Conservation (phyloP, 1,140 invertebrate genomes). For the Bombus ignitus region DNA sequence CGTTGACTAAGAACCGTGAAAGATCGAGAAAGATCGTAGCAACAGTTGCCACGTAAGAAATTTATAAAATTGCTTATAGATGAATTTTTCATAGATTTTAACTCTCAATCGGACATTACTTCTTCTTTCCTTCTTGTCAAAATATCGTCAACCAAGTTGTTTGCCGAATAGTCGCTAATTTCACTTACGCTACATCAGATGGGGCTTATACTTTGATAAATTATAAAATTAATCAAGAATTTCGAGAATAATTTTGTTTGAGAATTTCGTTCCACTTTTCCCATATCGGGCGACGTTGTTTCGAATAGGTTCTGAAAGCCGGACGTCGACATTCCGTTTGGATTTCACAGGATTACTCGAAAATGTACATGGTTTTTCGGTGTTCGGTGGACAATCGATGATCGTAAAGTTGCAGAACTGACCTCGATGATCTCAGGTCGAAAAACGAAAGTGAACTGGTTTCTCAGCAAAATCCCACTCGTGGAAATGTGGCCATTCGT, state of each 20-base stretch:
- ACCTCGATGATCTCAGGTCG: constrained; percentile 29
- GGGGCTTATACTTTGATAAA: too few species aligned
- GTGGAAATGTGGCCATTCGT: constrained; percentile 82
- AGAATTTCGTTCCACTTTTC: fast-evolving
- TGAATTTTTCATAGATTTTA: neutral
- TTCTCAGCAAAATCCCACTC: constrained; percentile 73
- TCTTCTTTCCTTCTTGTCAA: neutral
- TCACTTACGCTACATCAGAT: fast-evolving
- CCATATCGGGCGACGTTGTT: neutral
- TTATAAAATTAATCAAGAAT: neutral
- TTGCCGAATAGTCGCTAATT: neutral
- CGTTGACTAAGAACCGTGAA: neutral
- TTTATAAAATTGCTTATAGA: neutral
- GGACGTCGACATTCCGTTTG: neutral
- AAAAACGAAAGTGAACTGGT: constrained; percentile 59
- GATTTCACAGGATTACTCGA: neutral
- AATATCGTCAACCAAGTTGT: too few species aligned
- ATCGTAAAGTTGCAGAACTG: constrained; percentile 36
- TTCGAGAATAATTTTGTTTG: neutral
- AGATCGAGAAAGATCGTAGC: neutral
- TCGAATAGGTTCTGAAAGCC: neutral
- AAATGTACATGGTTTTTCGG: neutral
- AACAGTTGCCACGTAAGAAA: neutral
- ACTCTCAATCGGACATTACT: fast-evolving
- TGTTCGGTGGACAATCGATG: neutral